Percentiles rank a stretch among this genome's conserved stretches.
Evolutionary conservation across 2,888 invertebrate genomes (phyloP).

Genomic region (Tipula vernalis): DNA sequence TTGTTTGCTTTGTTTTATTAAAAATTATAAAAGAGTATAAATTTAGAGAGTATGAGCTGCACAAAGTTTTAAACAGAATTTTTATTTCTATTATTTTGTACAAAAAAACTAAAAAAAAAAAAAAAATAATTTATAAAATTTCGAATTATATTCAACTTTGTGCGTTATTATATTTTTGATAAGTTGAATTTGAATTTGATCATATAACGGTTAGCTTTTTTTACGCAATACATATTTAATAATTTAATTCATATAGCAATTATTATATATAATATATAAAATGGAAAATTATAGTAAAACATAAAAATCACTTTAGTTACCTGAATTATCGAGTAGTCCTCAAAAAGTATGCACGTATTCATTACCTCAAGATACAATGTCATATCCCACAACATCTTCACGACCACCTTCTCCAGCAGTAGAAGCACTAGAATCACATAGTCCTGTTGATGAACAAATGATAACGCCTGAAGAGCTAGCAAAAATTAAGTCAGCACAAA

Average conservation of each 20-base stretch:
- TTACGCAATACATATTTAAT: not conserved
- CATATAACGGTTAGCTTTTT: not conserved
- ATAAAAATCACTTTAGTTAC: conserved; percentile 21
- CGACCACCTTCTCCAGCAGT: conserved; percentile 38
- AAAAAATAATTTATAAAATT: not conserved
- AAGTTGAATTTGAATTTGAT: not conserved
- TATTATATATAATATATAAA: conserved; percentile 11
- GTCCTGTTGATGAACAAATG: conserved; percentile 21
- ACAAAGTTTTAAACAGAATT: not conserved
- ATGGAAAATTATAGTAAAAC: conserved; percentile 13
- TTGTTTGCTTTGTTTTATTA: not conserved
- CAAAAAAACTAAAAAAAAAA: not conserved
- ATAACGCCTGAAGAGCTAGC: conserved; percentile 27
- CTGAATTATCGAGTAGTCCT: conserved; percentile 23
- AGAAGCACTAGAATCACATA: conserved; percentile 34
- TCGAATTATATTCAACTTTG: not conserved
- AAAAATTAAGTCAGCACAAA: conserved; percentile 36
- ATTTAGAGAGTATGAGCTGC: not conserved
- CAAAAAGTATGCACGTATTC: conserved; percentile 20
- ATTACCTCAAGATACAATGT: conserved; percentile 24
- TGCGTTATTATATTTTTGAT: not conserved
- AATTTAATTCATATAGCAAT: not conserved
- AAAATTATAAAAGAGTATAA: not conserved
- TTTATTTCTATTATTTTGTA: not conserved
- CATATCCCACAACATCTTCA: conserved; percentile 33